Conservation (phyloP, 2,888 invertebrate genomes). For the Petrolisthes manimaculis region DNA sequence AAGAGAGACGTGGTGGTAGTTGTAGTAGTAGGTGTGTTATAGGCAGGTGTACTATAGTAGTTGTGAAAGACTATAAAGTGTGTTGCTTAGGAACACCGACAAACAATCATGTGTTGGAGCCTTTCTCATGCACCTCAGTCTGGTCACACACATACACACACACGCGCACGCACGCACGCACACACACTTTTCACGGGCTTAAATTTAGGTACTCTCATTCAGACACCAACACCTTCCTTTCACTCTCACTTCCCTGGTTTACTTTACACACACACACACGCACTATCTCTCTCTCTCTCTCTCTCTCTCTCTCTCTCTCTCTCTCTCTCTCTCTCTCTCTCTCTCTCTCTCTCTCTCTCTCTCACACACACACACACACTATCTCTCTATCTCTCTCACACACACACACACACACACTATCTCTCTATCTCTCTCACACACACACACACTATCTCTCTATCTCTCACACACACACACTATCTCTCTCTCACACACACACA, state of each 20-base stretch:
- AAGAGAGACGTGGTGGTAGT: too few relatives aligned
- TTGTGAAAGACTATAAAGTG: too few relatives aligned
- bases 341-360: conserved; percentile 13
- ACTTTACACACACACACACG: not conserved
- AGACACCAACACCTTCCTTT: not conserved
- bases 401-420: not conserved
- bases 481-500: conserved; percentile 3
- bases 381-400: too few relatives aligned
- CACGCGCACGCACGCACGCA: too few relatives aligned
- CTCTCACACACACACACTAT: not conserved
- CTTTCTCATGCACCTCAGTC: too few relatives aligned
- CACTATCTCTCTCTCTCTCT: not conserved
- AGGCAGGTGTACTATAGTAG: too few relatives aligned
- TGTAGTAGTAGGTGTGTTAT: too few relatives aligned
- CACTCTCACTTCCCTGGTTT: not conserved
- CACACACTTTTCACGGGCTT: too few relatives aligned
- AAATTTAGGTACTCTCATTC: not conserved
- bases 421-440: not conserved
- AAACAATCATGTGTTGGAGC: too few relatives aligned
- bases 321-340: conserved; percentile 19
- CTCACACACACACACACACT: not conserved
- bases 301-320: not conserved
- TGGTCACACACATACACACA: too few relatives aligned
- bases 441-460: not conserved
- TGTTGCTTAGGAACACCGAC: too few relatives aligned